phyloP scores from a whole-genome alignment of 2,888 invertebrate genomes.

The Parascotia fuliginaria region DNA sequence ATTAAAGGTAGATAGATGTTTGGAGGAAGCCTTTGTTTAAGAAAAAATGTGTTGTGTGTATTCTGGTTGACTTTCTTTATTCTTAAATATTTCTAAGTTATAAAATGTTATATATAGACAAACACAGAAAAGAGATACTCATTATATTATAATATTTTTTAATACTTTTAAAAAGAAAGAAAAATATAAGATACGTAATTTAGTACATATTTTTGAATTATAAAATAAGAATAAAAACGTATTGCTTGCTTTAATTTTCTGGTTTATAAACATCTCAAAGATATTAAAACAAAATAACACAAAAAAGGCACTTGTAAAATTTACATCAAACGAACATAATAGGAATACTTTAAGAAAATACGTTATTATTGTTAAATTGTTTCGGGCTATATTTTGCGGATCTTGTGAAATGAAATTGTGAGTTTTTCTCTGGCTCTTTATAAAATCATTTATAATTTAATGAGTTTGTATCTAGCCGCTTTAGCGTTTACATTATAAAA shows the following conservation, averaged over 20 bases:
- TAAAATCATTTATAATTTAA: slow-evolving; percentile 57
- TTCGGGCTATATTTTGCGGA: slow-evolving; percentile 16
- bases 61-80: too few relatives aligned
- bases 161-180: too few relatives aligned
- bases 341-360: slow-evolving; percentile 34
- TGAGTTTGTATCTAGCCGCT: slow-evolving; percentile 24
- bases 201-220: neutral
- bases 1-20: too few relatives aligned
- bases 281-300: slow-evolving; percentile 20
- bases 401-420: slow-evolving; percentile 14
- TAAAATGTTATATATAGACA: too few relatives aligned
- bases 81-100: too few relatives aligned
- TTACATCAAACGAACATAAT: slow-evolving; percentile 34
- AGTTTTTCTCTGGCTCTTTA: slow-evolving; percentile 25
- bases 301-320: slow-evolving; percentile 30
- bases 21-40: too few relatives aligned
- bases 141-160: too few relatives aligned
- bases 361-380: slow-evolving; percentile 31
- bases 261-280: slow-evolving; percentile 36
- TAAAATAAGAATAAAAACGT: neutral
- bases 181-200: too few relatives aligned
- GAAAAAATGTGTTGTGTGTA: too few relatives aligned
- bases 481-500: too few relatives aligned
- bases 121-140: too few relatives aligned
- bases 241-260: slow-evolving; percentile 21